Evolutionary conservation across 2,888 invertebrate species (phyloP).

Genomic region (Dermolepida albohirtum): DNA sequence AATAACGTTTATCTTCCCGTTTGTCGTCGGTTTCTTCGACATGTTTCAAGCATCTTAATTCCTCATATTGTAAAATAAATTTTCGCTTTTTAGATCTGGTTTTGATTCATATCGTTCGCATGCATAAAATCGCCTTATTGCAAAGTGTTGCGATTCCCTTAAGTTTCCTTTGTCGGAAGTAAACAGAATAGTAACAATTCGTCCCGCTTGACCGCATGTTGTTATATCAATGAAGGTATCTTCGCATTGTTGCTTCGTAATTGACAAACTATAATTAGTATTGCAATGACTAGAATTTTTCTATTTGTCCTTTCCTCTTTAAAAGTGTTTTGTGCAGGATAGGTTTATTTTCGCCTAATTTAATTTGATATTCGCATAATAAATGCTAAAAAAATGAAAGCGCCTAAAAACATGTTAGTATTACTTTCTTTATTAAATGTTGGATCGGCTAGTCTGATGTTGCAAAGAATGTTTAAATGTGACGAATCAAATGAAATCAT

Average conservation of each 20-base stretch:
- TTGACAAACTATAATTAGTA: not conserved
- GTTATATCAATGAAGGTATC: not conserved
- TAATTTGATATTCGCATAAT: conserved; percentile 2
- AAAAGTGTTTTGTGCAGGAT: not conserved
- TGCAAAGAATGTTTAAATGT: not conserved
- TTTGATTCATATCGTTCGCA: not conserved
- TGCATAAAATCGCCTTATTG: conserved; percentile 1
- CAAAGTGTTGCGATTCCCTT: not conserved
- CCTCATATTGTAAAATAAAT: not conserved
- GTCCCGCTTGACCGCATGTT: not conserved
- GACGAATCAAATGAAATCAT: not conserved
- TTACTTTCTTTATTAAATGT: not conserved
- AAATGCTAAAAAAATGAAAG: not conserved
- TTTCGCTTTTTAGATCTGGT: not conserved
- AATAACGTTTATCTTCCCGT: not conserved
- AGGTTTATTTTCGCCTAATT: not conserved
- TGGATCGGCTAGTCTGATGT: too few species aligned
- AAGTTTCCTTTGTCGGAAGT: not conserved
- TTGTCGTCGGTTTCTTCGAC: not conserved
- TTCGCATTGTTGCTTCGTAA: conserved; percentile 5
- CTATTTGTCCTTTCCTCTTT: not conserved
- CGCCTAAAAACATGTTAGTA: too few species aligned
- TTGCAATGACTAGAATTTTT: too few species aligned
- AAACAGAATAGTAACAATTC: too few species aligned
- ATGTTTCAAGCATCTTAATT: not conserved